Evolutionary conservation across 1,140 invertebrate genomes (phyloP).

Genomic region (Helicoverpa armigera): DNA sequence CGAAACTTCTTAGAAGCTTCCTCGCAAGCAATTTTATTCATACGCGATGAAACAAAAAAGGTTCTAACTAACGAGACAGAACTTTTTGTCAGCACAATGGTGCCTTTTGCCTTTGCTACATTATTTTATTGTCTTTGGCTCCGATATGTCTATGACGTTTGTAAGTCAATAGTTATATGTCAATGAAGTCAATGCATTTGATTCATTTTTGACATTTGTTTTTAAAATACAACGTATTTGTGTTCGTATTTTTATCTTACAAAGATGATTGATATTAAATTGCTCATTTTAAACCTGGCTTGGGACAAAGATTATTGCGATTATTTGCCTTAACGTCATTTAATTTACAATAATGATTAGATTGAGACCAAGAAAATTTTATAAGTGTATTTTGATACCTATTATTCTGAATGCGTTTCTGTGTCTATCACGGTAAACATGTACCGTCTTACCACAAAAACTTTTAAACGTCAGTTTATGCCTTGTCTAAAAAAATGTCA

Average conservation of each 20-base stretch:
- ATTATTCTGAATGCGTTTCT: too few relatives aligned
- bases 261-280: constrained; percentile 3
- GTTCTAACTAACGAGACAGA: constrained; percentile 3
- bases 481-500: too few relatives aligned
- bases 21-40: neutral
- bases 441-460: too few relatives aligned
- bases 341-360: neutral
- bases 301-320: constrained; percentile 7
- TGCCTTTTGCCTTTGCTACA: neutral
- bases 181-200: too few relatives aligned
- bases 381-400: neutral
- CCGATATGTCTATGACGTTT: too few relatives aligned
- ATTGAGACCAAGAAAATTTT: neutral
- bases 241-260: neutral
- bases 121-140: neutral
- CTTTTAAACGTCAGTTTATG: too few relatives aligned
- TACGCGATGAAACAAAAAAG: constrained; percentile 6
- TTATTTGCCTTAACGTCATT: neutral
- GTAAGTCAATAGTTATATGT: too few relatives aligned
- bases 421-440: too few relatives aligned
- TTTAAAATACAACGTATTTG: neutral
- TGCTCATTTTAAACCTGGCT: neutral
- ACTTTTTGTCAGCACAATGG: constrained; percentile 6
- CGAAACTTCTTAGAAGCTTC: neutral
- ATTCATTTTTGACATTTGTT: neutral